Conservation (phyloP, 2,888 invertebrate species). For the Calephelis perditalis region DNA sequence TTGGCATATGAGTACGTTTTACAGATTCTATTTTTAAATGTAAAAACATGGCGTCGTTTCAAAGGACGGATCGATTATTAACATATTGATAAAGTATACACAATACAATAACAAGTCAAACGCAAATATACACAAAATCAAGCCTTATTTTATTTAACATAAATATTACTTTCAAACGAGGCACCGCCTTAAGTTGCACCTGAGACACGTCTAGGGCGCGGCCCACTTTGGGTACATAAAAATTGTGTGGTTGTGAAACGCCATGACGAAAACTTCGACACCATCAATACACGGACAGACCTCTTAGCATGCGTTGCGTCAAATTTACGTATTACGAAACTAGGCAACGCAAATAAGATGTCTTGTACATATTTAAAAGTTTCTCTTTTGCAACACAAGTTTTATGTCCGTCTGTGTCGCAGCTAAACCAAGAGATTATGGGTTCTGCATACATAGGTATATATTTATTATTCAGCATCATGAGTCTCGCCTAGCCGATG, state of each 20-base stretch:
- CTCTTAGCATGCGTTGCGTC: constrained; percentile 8
- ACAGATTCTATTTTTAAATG: constrained; percentile 21
- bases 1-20: constrained; percentile 44
- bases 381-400: neutral
- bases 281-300: constrained; percentile 7
- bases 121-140: constrained; percentile 3
- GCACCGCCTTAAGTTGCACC: constrained; percentile 1
- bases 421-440: too few species aligned
- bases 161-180: neutral
- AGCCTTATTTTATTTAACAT: neutral
- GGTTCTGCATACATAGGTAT: too few species aligned
- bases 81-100: neutral
- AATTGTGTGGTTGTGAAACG: constrained; percentile 6
- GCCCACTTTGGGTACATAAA: constrained; percentile 13
- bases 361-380: constrained; percentile 6
- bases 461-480: too few species aligned
- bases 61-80: constrained; percentile 23
- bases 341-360: constrained; percentile 7
- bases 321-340: constrained; percentile 9
- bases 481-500: too few species aligned
- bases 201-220: constrained; percentile 13
- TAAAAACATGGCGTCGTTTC: constrained; percentile 18
- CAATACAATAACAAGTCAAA: neutral
- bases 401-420: too few species aligned
- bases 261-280: constrained; percentile 9